phyloP scores from a whole-genome alignment of 1,140 invertebrate genomes.

The Triops cancriformis region DNA sequence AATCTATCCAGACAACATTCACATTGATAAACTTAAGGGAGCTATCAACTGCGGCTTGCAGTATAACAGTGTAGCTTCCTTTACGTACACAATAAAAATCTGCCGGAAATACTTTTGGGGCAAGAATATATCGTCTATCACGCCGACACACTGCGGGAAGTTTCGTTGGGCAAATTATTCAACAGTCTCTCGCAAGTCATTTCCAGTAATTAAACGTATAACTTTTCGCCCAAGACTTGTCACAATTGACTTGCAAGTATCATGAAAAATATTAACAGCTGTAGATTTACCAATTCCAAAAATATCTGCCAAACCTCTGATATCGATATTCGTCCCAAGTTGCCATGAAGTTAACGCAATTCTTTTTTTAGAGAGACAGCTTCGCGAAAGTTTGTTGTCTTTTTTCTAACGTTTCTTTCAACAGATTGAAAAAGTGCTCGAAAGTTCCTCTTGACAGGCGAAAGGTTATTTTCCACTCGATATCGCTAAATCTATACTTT shows the following conservation, averaged over 20 bases:
- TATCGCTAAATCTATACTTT: not conserved
- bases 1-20: not conserved
- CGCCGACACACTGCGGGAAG: not conserved
- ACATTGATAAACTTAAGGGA: not conserved
- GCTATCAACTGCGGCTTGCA: not conserved
- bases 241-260: not conserved
- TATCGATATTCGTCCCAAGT: not conserved
- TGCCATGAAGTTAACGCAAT: not conserved
- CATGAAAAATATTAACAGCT: too few species aligned
- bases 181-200: not conserved
- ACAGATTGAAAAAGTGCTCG: not conserved
- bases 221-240: not conserved
- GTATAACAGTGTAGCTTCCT: not conserved
- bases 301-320: not conserved
- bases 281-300: not conserved
- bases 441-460: not conserved
- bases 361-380: not conserved
- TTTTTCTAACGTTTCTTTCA: not conserved
- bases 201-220: not conserved
- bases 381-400: not conserved
- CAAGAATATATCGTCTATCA: not conserved
- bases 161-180: not conserved
- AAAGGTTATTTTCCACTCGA: not conserved
- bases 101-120: too few species aligned
- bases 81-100: not conserved